phyloP scores from a whole-genome alignment of 53 echinoderm and acorn worm genomes.

The Arbacia lixula region DNA sequence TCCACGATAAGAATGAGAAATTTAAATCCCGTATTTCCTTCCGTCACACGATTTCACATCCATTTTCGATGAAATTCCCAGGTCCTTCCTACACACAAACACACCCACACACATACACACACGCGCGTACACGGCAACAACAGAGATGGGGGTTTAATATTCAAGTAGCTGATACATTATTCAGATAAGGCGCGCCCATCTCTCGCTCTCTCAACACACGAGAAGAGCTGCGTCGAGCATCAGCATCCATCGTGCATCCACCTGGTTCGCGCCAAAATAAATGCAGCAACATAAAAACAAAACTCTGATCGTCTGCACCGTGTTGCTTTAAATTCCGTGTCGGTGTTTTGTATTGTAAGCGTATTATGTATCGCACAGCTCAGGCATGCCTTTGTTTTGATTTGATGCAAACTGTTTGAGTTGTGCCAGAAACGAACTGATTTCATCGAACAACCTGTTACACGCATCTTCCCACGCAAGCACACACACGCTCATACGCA shows the following conservation, averaged over 20 bases:
- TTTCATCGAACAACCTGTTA: slow-evolving; percentile 21
- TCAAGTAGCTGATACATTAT: slow-evolving; percentile 20
- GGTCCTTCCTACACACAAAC: no score
- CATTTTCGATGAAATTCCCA: slow-evolving; percentile 14
- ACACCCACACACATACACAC: not conserved
- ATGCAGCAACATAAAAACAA: not conserved
- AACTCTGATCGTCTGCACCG: not conserved
- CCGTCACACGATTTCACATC: no score
- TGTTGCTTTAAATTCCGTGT: not conserved
- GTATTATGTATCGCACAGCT: no score
- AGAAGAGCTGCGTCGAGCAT: not conserved
- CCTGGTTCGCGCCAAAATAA: slow-evolving; percentile 5
- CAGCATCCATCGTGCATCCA: slow-evolving; percentile 10
- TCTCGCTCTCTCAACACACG: slow-evolving; percentile 20
- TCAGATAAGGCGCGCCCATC: slow-evolving; percentile 13
- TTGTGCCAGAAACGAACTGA: not conserved
- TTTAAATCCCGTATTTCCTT: no score
- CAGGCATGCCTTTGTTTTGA: not conserved
- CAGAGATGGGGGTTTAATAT: slow-evolving; percentile 2
- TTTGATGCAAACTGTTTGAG: not conserved
- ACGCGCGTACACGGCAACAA: not conserved
- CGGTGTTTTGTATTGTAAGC: no score
- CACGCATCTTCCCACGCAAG: slow-evolving; percentile 15
- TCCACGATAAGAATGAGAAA: not conserved
- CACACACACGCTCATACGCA: slow-evolving; percentile 12